Evolutionary conservation across 2,113 vertebrate genomes (phyloP).

Genomic region (Porphyrio hochstetteri): DNA sequence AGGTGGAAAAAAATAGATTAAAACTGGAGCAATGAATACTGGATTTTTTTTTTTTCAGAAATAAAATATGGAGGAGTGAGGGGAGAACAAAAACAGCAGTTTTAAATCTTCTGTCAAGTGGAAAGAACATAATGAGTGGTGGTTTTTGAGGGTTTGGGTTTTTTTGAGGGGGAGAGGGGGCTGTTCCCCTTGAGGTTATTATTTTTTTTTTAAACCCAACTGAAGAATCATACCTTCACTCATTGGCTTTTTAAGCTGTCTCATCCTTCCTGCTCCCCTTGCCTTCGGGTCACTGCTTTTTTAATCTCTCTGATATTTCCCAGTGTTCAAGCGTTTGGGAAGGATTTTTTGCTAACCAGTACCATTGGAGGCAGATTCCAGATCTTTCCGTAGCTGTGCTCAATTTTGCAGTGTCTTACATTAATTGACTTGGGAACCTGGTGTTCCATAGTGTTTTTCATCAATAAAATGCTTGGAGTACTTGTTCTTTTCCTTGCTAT

Average conservation of each 20-base stretch:
- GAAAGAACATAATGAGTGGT: background rate
- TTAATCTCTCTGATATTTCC: background rate
- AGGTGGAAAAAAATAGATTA: background rate
- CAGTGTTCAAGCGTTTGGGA: background rate
- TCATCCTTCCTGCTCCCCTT: background rate
- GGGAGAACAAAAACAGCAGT: background rate
- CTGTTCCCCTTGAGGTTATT: background rate
- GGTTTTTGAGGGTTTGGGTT: no score
- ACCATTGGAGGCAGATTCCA: background rate
- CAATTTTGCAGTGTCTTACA: background rate
- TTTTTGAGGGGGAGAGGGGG: background rate
- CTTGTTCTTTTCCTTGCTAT: background rate
- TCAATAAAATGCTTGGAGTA: background rate
- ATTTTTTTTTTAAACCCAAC: background rate
- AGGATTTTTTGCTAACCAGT: background rate
- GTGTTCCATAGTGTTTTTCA: background rate
- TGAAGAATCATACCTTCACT: background rate
- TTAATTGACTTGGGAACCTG: background rate
- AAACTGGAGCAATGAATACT: background rate
- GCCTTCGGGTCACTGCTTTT: background rate
- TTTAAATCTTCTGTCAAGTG: background rate
- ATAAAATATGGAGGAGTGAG: background rate
- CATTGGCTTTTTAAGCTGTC: background rate
- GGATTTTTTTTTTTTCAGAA: background rate
- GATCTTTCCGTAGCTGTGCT: background rate